These are phyloP conservation scores for Misgurnus mizolepis DNA, from an alignment of 2,113 vertebrate species.

Conservation along the genomic window DNA sequence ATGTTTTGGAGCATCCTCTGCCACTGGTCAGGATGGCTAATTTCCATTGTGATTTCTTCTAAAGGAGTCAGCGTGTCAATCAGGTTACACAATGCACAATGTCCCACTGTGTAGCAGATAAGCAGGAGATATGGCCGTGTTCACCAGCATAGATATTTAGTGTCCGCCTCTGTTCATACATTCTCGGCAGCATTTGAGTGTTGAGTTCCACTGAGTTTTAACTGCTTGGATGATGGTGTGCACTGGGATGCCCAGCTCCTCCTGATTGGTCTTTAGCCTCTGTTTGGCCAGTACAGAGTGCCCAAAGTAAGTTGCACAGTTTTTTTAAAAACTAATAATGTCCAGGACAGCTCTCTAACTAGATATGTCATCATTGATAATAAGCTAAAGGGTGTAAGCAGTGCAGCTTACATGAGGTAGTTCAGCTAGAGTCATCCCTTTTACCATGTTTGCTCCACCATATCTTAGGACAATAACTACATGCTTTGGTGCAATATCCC, in stretches of 20 bases:
- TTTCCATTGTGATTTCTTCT: too few relatives aligned
- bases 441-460: too few relatives aligned
- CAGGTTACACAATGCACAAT: not conserved
- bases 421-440: too few relatives aligned
- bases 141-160: not conserved
- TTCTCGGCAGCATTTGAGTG: not conserved
- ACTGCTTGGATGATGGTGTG: conserved; percentile 37
- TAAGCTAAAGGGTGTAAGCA: too few relatives aligned
- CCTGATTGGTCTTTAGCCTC: conserved; percentile 20
- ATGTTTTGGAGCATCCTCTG: too few relatives aligned
- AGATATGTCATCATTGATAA: too few relatives aligned
- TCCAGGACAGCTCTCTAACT: too few relatives aligned
- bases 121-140: not conserved
- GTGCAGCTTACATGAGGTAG: too few relatives aligned
- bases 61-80: not conserved
- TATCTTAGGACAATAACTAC: too few relatives aligned
- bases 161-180: conserved; percentile 3
- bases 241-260: conserved; percentile 21
- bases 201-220: conserved; percentile 34
- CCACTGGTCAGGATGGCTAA: too few relatives aligned
- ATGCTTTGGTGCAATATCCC: too few relatives aligned
- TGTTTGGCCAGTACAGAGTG: conserved; percentile 40
- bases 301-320: not conserved
- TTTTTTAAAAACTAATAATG: too few relatives aligned
- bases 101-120: conserved; percentile 2